Percentiles rank a stretch among this genome's conserved stretches.
phyloP scores from a whole-genome alignment of 1,140 invertebrate species.

The Andricus grossulariae region DNA sequence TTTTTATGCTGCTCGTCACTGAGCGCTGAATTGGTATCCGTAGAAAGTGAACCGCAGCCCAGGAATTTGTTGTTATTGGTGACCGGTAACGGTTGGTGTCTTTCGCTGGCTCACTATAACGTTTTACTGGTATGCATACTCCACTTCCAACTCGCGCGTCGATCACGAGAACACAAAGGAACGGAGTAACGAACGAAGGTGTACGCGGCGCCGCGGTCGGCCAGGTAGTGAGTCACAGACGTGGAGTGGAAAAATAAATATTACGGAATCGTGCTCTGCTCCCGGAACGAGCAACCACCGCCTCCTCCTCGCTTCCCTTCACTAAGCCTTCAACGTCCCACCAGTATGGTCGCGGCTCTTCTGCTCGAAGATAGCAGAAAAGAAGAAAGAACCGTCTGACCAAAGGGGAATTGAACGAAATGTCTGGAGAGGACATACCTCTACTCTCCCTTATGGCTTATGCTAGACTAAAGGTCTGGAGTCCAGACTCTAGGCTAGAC shows the following conservation, averaged over 20 bases:
- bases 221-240: conserved; percentile 62
- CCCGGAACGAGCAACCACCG: conserved; percentile 44
- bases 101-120: not conserved
- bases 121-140: not conserved
- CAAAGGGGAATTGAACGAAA: not conserved
- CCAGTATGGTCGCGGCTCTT: not conserved
- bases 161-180: conserved; percentile 17
- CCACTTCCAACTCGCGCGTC: not conserved
- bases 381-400: not conserved
- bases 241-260: conserved; percentile 65
- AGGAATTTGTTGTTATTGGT: conserved; percentile 2
- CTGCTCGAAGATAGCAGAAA: not conserved
- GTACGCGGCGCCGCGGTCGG: conserved; percentile 48
- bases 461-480: no score
- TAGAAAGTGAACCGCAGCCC: not conserved
- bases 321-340: conserved; percentile 15
- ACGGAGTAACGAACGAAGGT: conserved; percentile 22
- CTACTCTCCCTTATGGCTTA: no score
- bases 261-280: conserved; percentile 61
- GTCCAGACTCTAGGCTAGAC: no score
- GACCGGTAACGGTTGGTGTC: not conserved
- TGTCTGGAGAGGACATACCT: no score
- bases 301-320: conserved; percentile 36
- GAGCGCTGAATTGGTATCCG: not conserved
- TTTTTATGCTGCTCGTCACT: not conserved